These are phyloP conservation scores for Bostrychus sinensis DNA, from an alignment of 2,113 vertebrate species.

Conservation along the genomic window DNA sequence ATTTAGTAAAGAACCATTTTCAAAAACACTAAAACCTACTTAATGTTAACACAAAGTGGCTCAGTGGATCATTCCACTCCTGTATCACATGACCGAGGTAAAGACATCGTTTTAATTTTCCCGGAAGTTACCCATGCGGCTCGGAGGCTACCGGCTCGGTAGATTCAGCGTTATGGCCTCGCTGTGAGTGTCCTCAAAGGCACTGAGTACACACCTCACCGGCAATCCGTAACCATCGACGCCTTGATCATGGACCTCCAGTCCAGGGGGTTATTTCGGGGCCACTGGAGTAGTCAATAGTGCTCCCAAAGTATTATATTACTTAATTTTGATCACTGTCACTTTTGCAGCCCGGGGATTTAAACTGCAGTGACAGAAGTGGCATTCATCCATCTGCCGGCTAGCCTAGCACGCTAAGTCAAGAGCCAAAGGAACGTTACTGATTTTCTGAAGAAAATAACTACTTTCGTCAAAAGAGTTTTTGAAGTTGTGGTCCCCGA, in stretches of 20 bases:
- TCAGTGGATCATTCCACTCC: conserved; percentile 15
- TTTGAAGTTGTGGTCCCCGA: conserved; percentile 39
- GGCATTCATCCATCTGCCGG: conserved; percentile 67
- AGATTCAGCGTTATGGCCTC: conserved; percentile 75
- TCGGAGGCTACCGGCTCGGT: conserved; percentile 72
- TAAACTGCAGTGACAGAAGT: conserved; percentile 78
- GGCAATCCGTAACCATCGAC: conserved; percentile 84
- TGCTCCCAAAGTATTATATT: conserved; percentile 72
- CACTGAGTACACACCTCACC: conserved; percentile 66
- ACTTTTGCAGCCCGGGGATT: conserved; percentile 78
- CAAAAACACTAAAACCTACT: too few species aligned
- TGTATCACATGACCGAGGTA: conserved; percentile 66
- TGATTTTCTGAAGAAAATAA: conserved; percentile 66
- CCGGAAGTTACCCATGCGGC: conserved; percentile 78
- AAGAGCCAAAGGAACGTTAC: conserved; percentile 68
- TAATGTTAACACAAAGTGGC: not conserved
- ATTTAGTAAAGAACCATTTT: too few species aligned
- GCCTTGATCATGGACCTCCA: conserved; percentile 82
- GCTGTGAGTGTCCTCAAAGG: conserved; percentile 63
- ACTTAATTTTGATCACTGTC: conserved; percentile 67
- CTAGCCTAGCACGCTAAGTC: conserved; percentile 66
- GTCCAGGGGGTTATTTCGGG: conserved; percentile 76
- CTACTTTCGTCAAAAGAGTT: conserved; percentile 33
- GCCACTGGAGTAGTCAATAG: conserved; percentile 72
- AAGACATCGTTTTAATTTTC: conserved; percentile 61